Evolutionary conservation across 2,797 vertebrate species (phyloP), one percentile per base, ranked within the genome.

Genomic region (Crenichthys baileyi): DNA sequence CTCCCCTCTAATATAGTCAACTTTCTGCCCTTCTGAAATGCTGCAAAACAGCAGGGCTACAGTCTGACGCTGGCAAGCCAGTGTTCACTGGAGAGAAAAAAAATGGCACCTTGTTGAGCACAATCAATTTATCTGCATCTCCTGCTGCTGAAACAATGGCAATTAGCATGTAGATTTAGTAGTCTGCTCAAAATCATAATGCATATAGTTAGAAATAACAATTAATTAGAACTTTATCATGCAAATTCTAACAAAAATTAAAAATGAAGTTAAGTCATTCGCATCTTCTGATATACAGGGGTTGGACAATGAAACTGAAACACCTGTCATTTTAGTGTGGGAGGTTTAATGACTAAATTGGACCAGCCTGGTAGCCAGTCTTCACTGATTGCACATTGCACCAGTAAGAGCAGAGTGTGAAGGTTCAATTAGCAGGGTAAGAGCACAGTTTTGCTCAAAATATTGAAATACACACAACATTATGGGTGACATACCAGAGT

Each of bases 261-360:
- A 74, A 50, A 50, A 63, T 36, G 48, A 77, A 75, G 56, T 22
- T 1, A n/a, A 5, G 15, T 7, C 8, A 39, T 75, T 81, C 61
- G 58, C 75, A 58, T 51, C 51, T 73, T 78, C 75, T 76, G 61
- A 75, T 89, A n/a, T n/a, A n/a, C n/a, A n/a, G n/a, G n/a, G n/a
- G n/a, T n/a, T n/a, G n/a, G n/a, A n/a, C n/a, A n/a, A n/a, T n/a
- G n/a, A n/a, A n/a, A n/a, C n/a, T n/a, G n/a, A n/a, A n/a, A n/a
- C n/a, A n/a, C n/a, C n/a, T n/a, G n/a, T n/a, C n/a, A n/a, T n/a
- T n/a, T n/a, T n/a, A n/a, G n/a, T n/a, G n/a, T n/a, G n/a, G n/a
- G n/a, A n/a, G n/a, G n/a, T n/a, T n/a, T n/a, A n/a, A n/a, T n/a
- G n/a, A n/a, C n/a, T n/a, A n/a, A n/a, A n/a, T n/a, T n/a, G n/a